Evolutionary conservation across 2,888 invertebrate species (phyloP).

Genomic region (Ametastegia equiseti): DNA sequence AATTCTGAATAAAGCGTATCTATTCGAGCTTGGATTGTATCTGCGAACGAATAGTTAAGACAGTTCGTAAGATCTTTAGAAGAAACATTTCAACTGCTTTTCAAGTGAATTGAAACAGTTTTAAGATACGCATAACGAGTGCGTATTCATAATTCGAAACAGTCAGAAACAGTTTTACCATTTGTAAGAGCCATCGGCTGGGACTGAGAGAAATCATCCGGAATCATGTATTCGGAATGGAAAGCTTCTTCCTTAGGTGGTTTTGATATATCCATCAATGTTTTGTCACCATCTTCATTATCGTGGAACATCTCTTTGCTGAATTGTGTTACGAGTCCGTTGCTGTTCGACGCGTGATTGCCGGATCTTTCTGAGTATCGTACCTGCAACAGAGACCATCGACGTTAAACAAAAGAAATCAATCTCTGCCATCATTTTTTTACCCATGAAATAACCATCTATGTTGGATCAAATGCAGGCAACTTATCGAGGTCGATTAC

Average conservation of each 20-base stretch:
- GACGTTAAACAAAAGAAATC: neutral
- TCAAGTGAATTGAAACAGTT: neutral
- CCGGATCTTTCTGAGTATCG: conserved; percentile 36
- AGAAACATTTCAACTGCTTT: neutral
- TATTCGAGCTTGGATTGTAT: conserved; percentile 81
- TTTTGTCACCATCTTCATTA: conserved; percentile 61
- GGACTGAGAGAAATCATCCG: conserved; percentile 64
- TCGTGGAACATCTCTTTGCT: conserved; percentile 80
- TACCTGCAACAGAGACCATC: neutral
- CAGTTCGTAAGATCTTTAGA: neutral
- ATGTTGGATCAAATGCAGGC: neutral
- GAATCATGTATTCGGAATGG: conserved; percentile 69
- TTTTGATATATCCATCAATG: conserved; percentile 60
- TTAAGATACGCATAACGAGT: neutral
- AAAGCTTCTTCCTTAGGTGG: conserved; percentile 68
- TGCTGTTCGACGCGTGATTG: conserved; percentile 60
- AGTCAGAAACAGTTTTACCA: conserved; percentile 53
- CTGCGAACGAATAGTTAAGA: conserved; percentile 56
- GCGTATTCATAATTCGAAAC: neutral
- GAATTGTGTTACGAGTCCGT: conserved; percentile 80
- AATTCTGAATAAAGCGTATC: conserved; percentile 86
- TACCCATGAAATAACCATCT: neutral
- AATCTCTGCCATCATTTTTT: neutral
- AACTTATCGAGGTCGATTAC: neutral
- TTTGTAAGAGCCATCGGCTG: conserved; percentile 60